Evolutionary conservation across 2,797 vertebrate genomes (phyloP).

Genomic region (Streptopelia turtur): DNA sequence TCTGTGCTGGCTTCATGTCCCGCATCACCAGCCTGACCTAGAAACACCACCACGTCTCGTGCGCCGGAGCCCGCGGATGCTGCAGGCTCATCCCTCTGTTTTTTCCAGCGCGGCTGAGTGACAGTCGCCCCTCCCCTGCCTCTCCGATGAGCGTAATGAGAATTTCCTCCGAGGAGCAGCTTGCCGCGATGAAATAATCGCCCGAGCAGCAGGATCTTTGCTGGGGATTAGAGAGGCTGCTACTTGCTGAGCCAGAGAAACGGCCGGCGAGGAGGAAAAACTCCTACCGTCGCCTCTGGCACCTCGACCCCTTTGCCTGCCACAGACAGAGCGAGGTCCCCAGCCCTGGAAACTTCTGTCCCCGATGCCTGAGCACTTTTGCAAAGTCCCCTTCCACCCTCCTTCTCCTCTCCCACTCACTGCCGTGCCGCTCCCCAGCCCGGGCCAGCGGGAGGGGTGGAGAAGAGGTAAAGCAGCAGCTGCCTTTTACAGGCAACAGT

Average conservation of each 20-base stretch:
- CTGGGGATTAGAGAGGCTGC: constrained; percentile 30
- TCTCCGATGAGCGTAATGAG: constrained; percentile 51
- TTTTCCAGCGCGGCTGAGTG: constrained; percentile 46
- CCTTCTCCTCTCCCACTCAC: neutral
- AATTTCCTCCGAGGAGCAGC: constrained; percentile 63
- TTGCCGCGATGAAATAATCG: constrained; percentile 63
- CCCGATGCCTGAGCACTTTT: neutral
- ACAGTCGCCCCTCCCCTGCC: constrained; percentile 64
- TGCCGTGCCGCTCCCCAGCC: neutral
- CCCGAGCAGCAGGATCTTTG: constrained; percentile 47
- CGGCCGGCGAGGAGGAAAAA: neutral
- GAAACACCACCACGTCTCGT: constrained; percentile 52
- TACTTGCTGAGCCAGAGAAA: constrained; percentile 58
- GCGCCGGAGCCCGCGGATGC: constrained; percentile 44
- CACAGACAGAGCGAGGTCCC: neutral
- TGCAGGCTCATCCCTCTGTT: constrained; percentile 67
- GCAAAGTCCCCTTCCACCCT: neutral
- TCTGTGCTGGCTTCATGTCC: constrained; percentile 23
- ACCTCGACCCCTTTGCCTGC: neutral
- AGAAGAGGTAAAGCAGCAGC: constrained; percentile 35
- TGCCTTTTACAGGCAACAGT: constrained; percentile 61
- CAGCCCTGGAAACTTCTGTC: constrained; percentile 25
- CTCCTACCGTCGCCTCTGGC: neutral
- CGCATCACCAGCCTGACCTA: constrained; percentile 67
- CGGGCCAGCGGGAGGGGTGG: neutral